Evolutionary conservation across 2,113 vertebrate species (phyloP).

Genomic region (Ctenodactylus gundi): DNA sequence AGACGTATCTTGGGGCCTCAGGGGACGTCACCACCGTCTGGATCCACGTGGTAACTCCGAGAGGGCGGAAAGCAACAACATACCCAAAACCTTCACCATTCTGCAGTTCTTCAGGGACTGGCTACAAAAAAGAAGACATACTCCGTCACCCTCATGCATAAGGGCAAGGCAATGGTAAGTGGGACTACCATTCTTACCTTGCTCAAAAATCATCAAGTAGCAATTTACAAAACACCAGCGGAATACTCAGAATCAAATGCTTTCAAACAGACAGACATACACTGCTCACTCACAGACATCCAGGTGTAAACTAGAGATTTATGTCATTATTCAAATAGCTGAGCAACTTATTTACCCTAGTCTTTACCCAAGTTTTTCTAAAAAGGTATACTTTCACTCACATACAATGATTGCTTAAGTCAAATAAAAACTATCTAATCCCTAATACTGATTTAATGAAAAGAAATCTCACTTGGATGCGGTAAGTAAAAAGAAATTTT

Average conservation of each 20-base stretch:
- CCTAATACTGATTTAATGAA: neutral
- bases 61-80: slow-evolving; percentile 93
- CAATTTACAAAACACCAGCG: neutral
- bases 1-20: slow-evolving; percentile 88
- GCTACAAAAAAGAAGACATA: slow-evolving; percentile 85
- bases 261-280: neutral
- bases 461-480: neutral
- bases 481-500: neutral
- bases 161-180: neutral
- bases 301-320: too few species aligned
- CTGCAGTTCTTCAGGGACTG: slow-evolving; percentile 95
- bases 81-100: slow-evolving; percentile 97
- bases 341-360: neutral
- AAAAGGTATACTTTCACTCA: neutral
- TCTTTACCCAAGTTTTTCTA: neutral
- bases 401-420: neutral
- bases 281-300: neutral
- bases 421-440: neutral
- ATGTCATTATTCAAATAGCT: neutral
- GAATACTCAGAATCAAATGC: neutral
- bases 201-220: neutral
- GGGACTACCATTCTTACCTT: neutral
- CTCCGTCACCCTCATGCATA: neutral
- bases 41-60: slow-evolving; percentile 91
- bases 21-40: slow-evolving; percentile 92